These are phyloP conservation scores for Phragmatobia fuliginosa DNA, from an alignment of 2,888 invertebrate species.

Conservation along the genomic window DNA sequence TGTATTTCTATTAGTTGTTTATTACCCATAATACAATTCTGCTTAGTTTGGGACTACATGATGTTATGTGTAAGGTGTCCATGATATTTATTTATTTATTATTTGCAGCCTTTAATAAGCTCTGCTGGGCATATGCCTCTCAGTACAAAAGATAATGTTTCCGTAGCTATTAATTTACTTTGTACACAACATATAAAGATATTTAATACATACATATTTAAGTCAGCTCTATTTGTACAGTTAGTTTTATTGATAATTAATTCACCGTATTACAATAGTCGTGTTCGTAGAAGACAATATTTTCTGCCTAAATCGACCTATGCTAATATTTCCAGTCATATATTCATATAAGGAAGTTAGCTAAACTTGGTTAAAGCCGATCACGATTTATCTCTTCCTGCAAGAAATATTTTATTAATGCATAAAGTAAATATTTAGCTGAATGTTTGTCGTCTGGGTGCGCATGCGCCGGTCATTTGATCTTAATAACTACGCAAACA, in stretches of 20 bases:
- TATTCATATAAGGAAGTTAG: slow-evolving; percentile 58
- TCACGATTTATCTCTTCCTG: slow-evolving; percentile 76
- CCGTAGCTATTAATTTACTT: neutral
- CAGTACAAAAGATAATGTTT: neutral
- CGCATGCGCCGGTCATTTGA: slow-evolving; percentile 61
- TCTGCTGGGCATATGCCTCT: too few species aligned
- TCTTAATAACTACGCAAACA: slow-evolving; percentile 71
- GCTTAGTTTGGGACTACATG: too few species aligned
- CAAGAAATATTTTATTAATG: slow-evolving; percentile 61
- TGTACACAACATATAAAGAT: neutral
- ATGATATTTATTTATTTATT: too few species aligned
- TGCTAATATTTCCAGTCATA: slow-evolving; percentile 44
- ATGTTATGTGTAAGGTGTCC: too few species aligned
- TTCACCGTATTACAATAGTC: slow-evolving; percentile 51
- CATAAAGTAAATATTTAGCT: slow-evolving; percentile 66
- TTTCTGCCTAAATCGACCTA: slow-evolving; percentile 43
- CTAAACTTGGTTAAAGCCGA: slow-evolving; percentile 53
- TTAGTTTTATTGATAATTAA: slow-evolving; percentile 36
- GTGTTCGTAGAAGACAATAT: slow-evolving; percentile 46
- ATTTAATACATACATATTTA: neutral
- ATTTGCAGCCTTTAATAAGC: too few species aligned
- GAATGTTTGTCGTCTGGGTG: slow-evolving; percentile 52
- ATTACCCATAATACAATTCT: too few species aligned
- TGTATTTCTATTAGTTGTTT: too few species aligned
- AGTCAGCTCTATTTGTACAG: neutral